Conservation (phyloP, 2,113 vertebrate genomes). For the Geococcyx californianus region DNA sequence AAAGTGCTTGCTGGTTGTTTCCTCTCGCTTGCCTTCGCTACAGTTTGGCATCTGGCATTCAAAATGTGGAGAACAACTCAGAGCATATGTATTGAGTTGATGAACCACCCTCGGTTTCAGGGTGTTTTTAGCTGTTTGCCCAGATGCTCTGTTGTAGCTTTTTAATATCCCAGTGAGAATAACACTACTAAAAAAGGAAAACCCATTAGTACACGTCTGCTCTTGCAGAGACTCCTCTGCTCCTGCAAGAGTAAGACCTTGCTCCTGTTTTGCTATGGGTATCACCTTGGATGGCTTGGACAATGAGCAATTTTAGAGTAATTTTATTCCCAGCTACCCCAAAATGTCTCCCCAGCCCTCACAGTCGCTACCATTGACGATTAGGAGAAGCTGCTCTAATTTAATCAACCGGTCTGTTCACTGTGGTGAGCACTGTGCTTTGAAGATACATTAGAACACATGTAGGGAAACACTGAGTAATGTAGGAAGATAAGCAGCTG, state of each 20-base stretch:
- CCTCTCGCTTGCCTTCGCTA: fast-evolving
- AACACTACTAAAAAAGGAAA: constrained; percentile 60
- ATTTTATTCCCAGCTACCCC: not conserved
- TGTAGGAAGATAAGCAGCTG: constrained; percentile 54
- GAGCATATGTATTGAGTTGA: not conserved
- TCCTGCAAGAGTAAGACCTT: constrained; percentile 11
- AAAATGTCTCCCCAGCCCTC: not conserved
- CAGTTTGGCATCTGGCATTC: not conserved
- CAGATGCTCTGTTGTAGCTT: constrained; percentile 45
- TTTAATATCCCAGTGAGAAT: constrained; percentile 39
- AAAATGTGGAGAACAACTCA: not conserved
- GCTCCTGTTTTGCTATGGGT: not conserved
- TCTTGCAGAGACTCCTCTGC: constrained; percentile 35
- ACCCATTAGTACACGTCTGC: constrained; percentile 54
- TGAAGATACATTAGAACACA: constrained; percentile 42
- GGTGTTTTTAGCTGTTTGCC: constrained; percentile 37
- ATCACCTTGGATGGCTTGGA: not conserved
- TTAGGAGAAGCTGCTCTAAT: not conserved
- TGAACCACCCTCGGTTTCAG: not conserved
- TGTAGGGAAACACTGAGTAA: constrained; percentile 36
- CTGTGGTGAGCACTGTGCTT: not conserved
- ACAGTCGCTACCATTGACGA: not conserved
- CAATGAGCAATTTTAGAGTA: not conserved
- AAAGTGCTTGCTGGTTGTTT: not conserved
- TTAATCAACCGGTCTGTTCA: constrained; percentile 59